phyloP scores from a whole-genome alignment of 2,797 vertebrate genomes.

The Simalia tracyae region DNA sequence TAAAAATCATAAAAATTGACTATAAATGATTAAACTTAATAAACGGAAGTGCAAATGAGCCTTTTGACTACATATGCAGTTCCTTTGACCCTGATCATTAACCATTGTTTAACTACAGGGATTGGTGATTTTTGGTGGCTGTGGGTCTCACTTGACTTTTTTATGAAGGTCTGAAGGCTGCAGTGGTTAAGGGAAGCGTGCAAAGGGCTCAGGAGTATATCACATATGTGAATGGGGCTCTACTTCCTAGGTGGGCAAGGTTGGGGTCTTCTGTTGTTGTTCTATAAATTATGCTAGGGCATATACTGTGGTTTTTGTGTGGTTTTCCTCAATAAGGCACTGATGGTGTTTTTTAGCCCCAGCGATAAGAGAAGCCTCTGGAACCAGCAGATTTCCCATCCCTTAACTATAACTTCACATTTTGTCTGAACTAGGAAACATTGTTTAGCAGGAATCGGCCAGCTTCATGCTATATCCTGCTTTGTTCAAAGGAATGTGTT shows the following conservation, averaged over 20 bases:
- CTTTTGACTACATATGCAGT: neutral
- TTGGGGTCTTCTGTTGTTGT: neutral
- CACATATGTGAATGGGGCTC: neutral
- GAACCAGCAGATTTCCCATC: neutral
- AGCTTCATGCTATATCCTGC: neutral
- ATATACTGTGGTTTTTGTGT: neutral
- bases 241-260: neutral
- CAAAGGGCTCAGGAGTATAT: neutral
- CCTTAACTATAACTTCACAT: neutral
- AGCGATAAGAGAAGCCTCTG: neutral
- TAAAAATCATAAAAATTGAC: neutral
- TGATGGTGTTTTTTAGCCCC: neutral
- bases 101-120: neutral
- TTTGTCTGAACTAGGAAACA: neutral
- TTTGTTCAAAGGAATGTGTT: neutral
- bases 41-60: neutral
- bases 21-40: neutral
- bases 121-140: no score
- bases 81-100: neutral
- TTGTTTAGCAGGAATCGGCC: neutral
- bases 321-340: neutral
- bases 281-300: neutral
- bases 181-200: neutral
- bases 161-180: neutral
- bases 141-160: neutral